Evolutionary conservation across 64 coral and sea anemone species (phyloP), one percentile per base, ranked within the genome.

Genomic region (Orbicella faveolata): DNA sequence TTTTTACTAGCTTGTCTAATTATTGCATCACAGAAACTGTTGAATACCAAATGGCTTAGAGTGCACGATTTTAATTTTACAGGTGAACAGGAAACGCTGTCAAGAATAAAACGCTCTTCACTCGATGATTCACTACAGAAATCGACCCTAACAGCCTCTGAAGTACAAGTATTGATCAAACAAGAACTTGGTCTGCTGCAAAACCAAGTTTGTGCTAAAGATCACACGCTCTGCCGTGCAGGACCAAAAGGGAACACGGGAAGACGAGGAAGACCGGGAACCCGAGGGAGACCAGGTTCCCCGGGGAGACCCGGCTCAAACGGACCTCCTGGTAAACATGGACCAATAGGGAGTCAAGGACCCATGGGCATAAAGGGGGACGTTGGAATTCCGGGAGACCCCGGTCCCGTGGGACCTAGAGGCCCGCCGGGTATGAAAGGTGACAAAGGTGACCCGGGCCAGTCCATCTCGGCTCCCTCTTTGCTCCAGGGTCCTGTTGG

Each of bases 201-300:
- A 39, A 90, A 76, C 18, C 77, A 81, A 61, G 76, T 90, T 54
- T 90, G 76, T 52, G 62, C 63, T 33, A 68, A 70, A 9, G 77
- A 90, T 36, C 37, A 90, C n/a, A 90, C 78, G 41, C 80, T 72
- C 62, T 90, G 76, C 77, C 67, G 67, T 14, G 53, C n/a, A 52
- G 88, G 88, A 80, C 77, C 88, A 89, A 70, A 89, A 55, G 77
- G 88, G 7, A 89, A 30, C 63, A 89, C 52, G 77, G 88, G 77
- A 4, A 79, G 77, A 23, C 77, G 88, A 20, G 88, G 88, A 15
- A 89, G 36, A 52, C 61, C 39, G 23, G 88, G 85, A 39, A 48
- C 26, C 2, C 70, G 67, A 54, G 85, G 85, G 25, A 54, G 65
- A 52, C 23, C 73, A 10, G 86, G 73, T 34, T 21, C 55, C 4